Evolutionary conservation across 2,797 vertebrate species (phyloP).

Genomic region (Aphelocoma californica): DNA sequence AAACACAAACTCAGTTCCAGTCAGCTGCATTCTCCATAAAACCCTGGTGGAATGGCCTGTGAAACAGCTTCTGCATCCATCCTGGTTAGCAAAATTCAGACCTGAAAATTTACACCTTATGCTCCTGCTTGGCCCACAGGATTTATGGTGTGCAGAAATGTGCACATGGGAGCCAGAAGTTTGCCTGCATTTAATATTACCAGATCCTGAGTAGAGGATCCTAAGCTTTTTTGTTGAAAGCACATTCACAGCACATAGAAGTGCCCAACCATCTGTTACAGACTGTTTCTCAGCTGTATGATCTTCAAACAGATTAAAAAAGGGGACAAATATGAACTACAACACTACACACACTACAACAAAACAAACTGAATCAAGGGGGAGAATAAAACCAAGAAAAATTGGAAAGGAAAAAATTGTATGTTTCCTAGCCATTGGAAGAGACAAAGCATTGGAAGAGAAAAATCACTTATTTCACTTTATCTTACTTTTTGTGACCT

Average conservation of each 20-base stretch:
- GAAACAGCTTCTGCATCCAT: not conserved
- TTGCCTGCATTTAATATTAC: constrained; percentile 11
- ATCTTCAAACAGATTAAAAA: not conserved
- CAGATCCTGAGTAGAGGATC: not conserved
- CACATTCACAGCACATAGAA: not conserved
- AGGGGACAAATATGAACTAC: not conserved
- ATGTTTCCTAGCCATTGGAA: not conserved
- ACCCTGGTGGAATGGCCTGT: not conserved
- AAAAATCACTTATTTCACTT: not conserved
- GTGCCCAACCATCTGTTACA: not conserved
- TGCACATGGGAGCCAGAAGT: not conserved
- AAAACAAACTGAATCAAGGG: not conserved
- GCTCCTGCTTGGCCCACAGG: not conserved
- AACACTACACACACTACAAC: not conserved
- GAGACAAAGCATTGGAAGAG: not conserved
- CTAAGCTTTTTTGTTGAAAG: not conserved
- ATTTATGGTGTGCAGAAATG: not conserved
- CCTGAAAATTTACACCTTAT: not conserved
- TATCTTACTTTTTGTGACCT: not conserved
- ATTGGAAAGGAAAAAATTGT: not conserved
- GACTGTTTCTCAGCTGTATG: not conserved
- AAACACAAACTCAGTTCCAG: not conserved
- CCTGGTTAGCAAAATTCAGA: not conserved
- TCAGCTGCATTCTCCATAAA: not conserved
- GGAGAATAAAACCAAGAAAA: not conserved